Evolutionary conservation across 2,888 invertebrate genomes (phyloP).

Genomic region (Drosophila nr. medialis): DNA sequence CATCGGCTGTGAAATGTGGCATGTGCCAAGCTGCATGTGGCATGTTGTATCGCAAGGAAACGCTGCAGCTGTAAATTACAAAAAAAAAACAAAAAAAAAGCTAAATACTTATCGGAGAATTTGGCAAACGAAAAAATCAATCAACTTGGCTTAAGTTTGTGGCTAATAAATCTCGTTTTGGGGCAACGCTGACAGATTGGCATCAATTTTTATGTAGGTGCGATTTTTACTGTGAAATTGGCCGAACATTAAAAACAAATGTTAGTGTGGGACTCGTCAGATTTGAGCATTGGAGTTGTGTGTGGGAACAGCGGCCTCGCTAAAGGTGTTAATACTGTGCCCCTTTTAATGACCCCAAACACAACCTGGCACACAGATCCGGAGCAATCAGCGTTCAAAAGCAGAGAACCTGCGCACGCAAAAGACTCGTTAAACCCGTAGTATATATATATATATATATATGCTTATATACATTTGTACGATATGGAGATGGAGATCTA

Average conservation of each 20-base stretch:
- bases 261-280: slow-evolving; percentile 30
- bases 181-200: slow-evolving; percentile 47
- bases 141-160: slow-evolving; percentile 30
- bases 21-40: slow-evolving; percentile 10
- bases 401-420: slow-evolving; percentile 68
- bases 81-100: not conserved
- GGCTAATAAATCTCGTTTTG: slow-evolving; percentile 37
- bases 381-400: slow-evolving; percentile 62
- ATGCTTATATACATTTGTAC: slow-evolving; percentile 1
- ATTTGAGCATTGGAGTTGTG: slow-evolving; percentile 9
- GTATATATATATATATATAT: slow-evolving; percentile 17
- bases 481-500: slow-evolving; percentile 9
- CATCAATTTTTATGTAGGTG: slow-evolving; percentile 52
- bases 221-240: slow-evolving; percentile 57
- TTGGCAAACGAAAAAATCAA: slow-evolving; percentile 50
- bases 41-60: not conserved
- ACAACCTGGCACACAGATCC: slow-evolving; percentile 37
- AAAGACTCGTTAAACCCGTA: slow-evolving; percentile 57
- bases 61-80: slow-evolving; percentile 20
- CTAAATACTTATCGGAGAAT: slow-evolving; percentile 17
- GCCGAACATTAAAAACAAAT: slow-evolving; percentile 28
- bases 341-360: slow-evolving; percentile 41
- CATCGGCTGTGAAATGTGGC: slow-evolving; percentile 12
- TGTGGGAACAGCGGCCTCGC: slow-evolving; percentile 44
- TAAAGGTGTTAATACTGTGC: slow-evolving; percentile 62